Conservation (phyloP, 2,113 vertebrate species). For the Corapipo altera region DNA sequence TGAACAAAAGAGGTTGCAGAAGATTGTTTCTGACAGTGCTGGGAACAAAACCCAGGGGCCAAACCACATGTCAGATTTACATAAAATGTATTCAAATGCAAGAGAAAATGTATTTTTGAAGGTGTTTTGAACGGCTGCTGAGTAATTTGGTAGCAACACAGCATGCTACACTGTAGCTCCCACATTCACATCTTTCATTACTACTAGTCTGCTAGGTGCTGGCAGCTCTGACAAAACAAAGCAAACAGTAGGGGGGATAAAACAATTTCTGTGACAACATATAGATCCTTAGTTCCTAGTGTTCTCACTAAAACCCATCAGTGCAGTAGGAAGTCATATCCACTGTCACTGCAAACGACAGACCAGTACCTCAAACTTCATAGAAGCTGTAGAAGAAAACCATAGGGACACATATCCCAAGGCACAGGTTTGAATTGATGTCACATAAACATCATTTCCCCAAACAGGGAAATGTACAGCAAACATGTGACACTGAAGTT, state of each 20-base stretch:
- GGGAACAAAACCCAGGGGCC: slow-evolving; percentile 51
- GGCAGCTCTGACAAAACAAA: slow-evolving; percentile 17
- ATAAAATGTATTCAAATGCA: slow-evolving; percentile 54
- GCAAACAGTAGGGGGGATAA: background rate
- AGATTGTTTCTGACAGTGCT: slow-evolving; percentile 43
- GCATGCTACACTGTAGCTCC: background rate
- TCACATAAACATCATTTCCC: background rate
- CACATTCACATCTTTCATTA: background rate
- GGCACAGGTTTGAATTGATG: background rate
- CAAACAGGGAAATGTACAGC: background rate
- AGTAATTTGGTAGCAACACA: slow-evolving; percentile 41
- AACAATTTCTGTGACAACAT: background rate
- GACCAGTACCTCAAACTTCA: background rate
- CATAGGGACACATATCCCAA: background rate
- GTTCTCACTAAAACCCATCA: background rate
- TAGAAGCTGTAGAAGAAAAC: background rate
- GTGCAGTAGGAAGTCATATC: background rate
- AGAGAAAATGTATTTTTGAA: slow-evolving; percentile 50
- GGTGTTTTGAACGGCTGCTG: slow-evolving; percentile 33
- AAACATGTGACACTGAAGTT: background rate
- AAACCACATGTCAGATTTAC: slow-evolving; percentile 45
- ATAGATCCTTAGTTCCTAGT: background rate
- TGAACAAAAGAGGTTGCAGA: slow-evolving; percentile 50
- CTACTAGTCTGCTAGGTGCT: background rate
- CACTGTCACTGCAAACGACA: background rate